Evolutionary conservation across 2,113 vertebrate genomes (phyloP).

Genomic region (Tetrax tetrax): DNA sequence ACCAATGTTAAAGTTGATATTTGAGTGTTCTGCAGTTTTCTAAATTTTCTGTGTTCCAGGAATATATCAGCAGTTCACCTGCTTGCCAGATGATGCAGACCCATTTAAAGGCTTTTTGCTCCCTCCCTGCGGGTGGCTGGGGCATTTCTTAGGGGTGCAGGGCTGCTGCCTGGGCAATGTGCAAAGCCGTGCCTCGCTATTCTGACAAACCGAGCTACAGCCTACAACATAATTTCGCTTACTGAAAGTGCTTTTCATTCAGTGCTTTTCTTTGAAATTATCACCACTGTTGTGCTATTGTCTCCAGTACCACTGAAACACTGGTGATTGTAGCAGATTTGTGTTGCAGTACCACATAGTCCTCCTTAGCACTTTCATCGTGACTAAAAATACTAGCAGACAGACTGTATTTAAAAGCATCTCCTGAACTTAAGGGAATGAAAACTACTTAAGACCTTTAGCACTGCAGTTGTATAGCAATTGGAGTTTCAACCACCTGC

Average conservation of each 20-base stretch:
- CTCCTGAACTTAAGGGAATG: background rate
- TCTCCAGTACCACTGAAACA: background rate
- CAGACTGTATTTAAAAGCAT: background rate
- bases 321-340: background rate
- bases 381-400: background rate
- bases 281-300: accelerated
- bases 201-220: background rate
- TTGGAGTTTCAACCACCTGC: background rate
- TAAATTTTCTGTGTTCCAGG: background rate
- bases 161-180: background rate
- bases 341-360: background rate
- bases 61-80: background rate
- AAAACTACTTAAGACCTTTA: background rate
- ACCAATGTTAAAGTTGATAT: background rate
- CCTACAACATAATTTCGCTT: background rate
- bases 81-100: background rate
- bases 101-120: background rate
- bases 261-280: background rate
- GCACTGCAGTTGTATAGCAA: background rate
- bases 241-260: background rate
- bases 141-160: background rate
- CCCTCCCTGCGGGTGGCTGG: accelerated
- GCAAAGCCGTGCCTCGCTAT: background rate
- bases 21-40: background rate
- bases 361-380: background rate